These are phyloP conservation scores for Alcis repandata DNA, from an alignment of 2,888 invertebrate species.

Conservation along the genomic window DNA sequence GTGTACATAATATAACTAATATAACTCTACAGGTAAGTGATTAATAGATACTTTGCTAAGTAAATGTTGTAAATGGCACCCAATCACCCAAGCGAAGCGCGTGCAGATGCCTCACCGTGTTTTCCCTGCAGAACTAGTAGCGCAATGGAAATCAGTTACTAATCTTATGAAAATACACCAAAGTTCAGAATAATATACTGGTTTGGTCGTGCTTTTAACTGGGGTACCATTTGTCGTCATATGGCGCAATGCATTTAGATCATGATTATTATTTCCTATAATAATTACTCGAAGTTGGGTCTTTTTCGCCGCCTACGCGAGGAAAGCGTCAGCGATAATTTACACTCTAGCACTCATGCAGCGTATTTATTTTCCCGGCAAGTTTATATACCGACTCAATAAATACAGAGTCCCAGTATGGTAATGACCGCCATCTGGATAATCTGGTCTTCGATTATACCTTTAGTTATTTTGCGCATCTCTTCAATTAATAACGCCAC, in stretches of 20 bases:
- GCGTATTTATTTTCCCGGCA: neutral
- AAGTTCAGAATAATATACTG: neutral
- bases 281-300: no score
- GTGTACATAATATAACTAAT: neutral
- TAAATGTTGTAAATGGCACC: conserved; percentile 26
- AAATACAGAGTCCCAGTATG: conserved; percentile 46
- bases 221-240: no score
- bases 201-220: neutral
- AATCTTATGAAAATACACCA: neutral
- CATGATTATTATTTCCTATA: no score
- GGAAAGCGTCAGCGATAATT: no score
- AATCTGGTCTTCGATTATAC: conserved; percentile 52
- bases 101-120: conserved; percentile 43
- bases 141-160: conserved; percentile 43
- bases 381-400: conserved; percentile 16
- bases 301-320: no score
- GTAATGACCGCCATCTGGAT: conserved; percentile 50
- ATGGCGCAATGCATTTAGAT: no score
- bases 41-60: neutral
- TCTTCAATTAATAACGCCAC: conserved; percentile 37
- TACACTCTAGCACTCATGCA: no score
- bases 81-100: conserved; percentile 35
- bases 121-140: conserved; percentile 59
- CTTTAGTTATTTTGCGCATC: conserved; percentile 41
- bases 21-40: neutral